These are phyloP conservation scores for Lordiphosa clarofinis DNA, from an alignment of 1,140 invertebrate species.

Conservation along the genomic window DNA sequence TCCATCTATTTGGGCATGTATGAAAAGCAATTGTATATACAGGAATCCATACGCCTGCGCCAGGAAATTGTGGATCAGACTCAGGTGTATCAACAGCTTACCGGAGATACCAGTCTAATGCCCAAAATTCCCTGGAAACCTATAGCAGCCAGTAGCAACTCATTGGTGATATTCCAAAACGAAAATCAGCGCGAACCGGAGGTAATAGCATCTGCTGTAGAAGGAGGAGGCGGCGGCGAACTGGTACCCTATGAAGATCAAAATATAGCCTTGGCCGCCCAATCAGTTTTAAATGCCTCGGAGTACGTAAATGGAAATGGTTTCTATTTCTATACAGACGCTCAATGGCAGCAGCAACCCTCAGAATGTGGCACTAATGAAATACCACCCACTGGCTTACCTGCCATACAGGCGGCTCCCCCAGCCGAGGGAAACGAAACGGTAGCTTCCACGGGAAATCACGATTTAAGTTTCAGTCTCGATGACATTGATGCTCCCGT, in stretches of 20 bases:
- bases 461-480: constrained; percentile 63
- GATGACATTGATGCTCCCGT: constrained; percentile 81
- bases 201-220: constrained; percentile 25
- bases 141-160: constrained; percentile 80
- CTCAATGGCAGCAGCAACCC: constrained; percentile 58
- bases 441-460: constrained; percentile 28
- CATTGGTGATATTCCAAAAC: constrained; percentile 60
- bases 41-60: constrained; percentile 80
- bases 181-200: constrained; percentile 50
- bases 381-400: constrained; percentile 18
- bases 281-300: constrained; percentile 86
- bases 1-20: constrained; percentile 93
- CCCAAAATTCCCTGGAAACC: constrained; percentile 86
- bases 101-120: constrained; percentile 69
- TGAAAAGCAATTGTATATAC: constrained; percentile 88
- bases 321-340: constrained; percentile 83
- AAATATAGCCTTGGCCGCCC: constrained; percentile 81
- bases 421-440: constrained; percentile 19
- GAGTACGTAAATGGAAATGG: constrained; percentile 87
- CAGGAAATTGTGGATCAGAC: constrained; percentile 69
- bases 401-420: constrained; percentile 27
- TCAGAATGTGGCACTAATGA: constrained; percentile 54
- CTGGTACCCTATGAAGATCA: constrained; percentile 68
- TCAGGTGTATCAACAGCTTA: constrained; percentile 59
- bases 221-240: constrained; percentile 36